Conservation (phyloP, 2,888 invertebrate genomes). For the Eugnorisma glareosa region DNA sequence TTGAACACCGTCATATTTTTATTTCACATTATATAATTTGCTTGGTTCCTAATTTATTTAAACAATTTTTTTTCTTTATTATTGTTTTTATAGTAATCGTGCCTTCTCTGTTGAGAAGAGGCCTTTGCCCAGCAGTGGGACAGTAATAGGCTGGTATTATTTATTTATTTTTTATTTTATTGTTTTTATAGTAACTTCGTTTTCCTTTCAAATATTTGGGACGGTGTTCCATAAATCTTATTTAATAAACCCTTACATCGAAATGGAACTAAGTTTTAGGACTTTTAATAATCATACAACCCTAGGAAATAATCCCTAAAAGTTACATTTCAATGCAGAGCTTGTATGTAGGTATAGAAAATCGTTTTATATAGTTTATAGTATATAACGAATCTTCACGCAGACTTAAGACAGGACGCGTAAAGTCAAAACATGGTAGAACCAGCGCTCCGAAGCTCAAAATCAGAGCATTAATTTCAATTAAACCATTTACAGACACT, state of each 20-base stretch:
- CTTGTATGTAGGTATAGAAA: constrained; percentile 2
- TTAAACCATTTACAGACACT: background rate
- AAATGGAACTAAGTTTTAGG: constrained; percentile 41
- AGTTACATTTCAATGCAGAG: constrained; percentile 39
- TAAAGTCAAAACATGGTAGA: background rate
- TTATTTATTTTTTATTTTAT: too few relatives aligned
- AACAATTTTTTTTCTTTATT: too few relatives aligned
- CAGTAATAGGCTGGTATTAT: too few relatives aligned
- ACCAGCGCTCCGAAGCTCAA: background rate
- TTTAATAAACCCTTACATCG: constrained; percentile 24
- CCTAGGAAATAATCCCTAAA: background rate
- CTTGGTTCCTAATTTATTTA: background rate
- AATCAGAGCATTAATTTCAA: background rate
- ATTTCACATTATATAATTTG: background rate
- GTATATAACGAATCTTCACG: constrained; percentile 1
- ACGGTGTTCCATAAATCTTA: constrained; percentile 46
- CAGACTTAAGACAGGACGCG: constrained; percentile 4
- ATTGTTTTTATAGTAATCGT: constrained; percentile 2
- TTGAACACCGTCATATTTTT: constrained; percentile 44
- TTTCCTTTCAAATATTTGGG: background rate
- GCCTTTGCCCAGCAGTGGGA: too few relatives aligned
- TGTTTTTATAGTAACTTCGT: background rate
- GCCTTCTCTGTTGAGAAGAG: too few relatives aligned
- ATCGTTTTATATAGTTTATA: background rate
- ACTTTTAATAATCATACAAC: constrained; percentile 36